phyloP scores from a whole-genome alignment of 2,797 vertebrate species.

The Thunnus albacares region DNA sequence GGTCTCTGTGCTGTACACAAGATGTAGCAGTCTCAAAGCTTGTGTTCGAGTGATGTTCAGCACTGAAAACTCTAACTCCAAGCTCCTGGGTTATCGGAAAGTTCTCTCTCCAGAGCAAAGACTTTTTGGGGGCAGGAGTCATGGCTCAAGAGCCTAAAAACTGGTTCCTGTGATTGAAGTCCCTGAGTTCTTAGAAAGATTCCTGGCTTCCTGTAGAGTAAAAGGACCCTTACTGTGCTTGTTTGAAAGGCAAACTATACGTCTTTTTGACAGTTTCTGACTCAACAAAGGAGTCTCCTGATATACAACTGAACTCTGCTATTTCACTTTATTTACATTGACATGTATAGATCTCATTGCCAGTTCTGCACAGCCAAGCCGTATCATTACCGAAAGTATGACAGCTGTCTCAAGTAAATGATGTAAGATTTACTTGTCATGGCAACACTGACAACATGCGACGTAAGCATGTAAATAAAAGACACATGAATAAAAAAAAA shows the following conservation, averaged over 20 bases:
- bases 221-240: neutral
- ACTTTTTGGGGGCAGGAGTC: neutral
- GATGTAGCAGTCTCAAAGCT: neutral
- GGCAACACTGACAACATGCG: conserved; percentile 13
- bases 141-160: neutral
- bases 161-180: neutral
- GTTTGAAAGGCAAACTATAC: neutral
- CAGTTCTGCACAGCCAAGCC: neutral
- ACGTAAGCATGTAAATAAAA: conserved; percentile 10
- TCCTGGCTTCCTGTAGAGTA: neutral
- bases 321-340: neutral
- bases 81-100: neutral
- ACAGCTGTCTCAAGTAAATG: conserved; percentile 11
- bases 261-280: neutral
- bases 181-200: neutral
- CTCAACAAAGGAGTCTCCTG: neutral
- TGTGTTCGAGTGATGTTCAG: neutral
- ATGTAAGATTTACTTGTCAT: conserved; percentile 23
- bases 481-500: neutral
- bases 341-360: neutral
- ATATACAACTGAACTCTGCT: neutral
- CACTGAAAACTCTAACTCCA: neutral
- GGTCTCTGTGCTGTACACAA: no score
- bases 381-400: conserved; percentile 5
- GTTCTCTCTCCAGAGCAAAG: neutral